A percentile compares a stretch with the other conserved stretches of the same genome.
These are phyloP conservation scores for Eupithecia centaureata DNA, from an alignment of 2,888 invertebrate genomes.

Conservation along the genomic window DNA sequence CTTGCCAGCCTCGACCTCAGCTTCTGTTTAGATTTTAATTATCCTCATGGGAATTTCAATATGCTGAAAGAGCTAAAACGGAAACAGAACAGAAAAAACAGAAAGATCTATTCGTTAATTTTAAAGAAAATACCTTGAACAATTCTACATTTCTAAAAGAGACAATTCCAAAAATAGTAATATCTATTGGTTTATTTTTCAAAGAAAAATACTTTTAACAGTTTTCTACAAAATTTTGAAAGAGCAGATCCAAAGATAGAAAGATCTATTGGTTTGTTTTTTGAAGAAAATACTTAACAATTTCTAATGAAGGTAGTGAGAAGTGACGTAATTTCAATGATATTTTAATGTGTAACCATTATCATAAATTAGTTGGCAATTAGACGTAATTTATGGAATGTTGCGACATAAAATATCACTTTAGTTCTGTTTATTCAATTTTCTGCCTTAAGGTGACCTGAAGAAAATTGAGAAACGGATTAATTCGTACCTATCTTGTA, in stretches of 20 bases:
- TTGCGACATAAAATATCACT: constrained; percentile 60
- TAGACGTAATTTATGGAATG: constrained; percentile 68
- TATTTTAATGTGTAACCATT: constrained; percentile 73
- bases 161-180: too few species aligned
- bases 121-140: too few species aligned
- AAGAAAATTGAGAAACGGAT: constrained; percentile 41
- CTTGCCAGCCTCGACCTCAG: too few species aligned
- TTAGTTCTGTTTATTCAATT: constrained; percentile 48
- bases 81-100: too few species aligned
- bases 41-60: not conserved
- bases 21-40: not conserved
- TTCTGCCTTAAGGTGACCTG: constrained; percentile 38
- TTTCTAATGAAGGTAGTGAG: constrained; percentile 37
- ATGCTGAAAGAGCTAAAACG: too few species aligned
- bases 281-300: not conserved
- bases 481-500: constrained; percentile 16
- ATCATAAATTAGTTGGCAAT: constrained; percentile 74
- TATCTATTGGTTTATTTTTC: too few species aligned
- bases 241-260: not conserved
- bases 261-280: constrained; percentile 8
- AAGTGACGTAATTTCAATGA: constrained; percentile 66
- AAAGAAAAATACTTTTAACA: too few species aligned
- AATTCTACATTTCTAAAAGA: too few species aligned
- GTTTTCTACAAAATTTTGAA: not conserved
- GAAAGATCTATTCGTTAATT: too few species aligned